Evolutionary conservation across 2,888 invertebrate species (phyloP), one percentile per base, ranked within the genome.

Genomic region (Scaptomyza parva): DNA sequence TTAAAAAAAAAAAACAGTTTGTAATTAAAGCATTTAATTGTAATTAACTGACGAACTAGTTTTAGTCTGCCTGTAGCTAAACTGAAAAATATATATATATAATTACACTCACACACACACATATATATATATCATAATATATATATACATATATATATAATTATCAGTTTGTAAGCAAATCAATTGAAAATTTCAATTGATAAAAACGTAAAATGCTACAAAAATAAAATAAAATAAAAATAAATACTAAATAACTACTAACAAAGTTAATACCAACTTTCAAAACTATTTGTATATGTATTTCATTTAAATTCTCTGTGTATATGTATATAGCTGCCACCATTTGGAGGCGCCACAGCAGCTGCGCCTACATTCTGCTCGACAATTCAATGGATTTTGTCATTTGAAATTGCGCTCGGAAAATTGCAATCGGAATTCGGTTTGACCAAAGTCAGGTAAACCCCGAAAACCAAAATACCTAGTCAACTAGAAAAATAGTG

Each of bases 281-380:
- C n/a, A 63, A 60, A 28, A 14, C 9, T 14, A 9, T 8, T 12
- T 12, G 41, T 37, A 18, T 37, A 40, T 37, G 28, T 30, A 12
- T 12, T 68, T 61, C 68, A 67, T 72, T 81, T 70, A 43, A 60
- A 35, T 14, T 33, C 5, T 33, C 4, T 12, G 17, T 26, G 28
- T 28, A 28, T 7, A 7, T 28, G 9, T 7, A 7, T 37, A 12
- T 54, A 72, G 85, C 83, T 55, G 64, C 73, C 26, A 85, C 87
- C 9, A 66, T 77, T 82, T 90, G 89, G 89, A 84, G 89, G 68
- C 89, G 88, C 47, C 89, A 89, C 65, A 89, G 89, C 65, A 89
- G 89, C 58, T 83, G 85, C 69, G 80, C 81, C 71, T 90, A 90
- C 69, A 87, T 88, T 61, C 67, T 89, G 41, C 74, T 89, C 76